Evolutionary conservation across 2,113 vertebrate genomes (phyloP), one percentile per base, ranked within the genome.

Genomic region (Aramus guarauna): DNA sequence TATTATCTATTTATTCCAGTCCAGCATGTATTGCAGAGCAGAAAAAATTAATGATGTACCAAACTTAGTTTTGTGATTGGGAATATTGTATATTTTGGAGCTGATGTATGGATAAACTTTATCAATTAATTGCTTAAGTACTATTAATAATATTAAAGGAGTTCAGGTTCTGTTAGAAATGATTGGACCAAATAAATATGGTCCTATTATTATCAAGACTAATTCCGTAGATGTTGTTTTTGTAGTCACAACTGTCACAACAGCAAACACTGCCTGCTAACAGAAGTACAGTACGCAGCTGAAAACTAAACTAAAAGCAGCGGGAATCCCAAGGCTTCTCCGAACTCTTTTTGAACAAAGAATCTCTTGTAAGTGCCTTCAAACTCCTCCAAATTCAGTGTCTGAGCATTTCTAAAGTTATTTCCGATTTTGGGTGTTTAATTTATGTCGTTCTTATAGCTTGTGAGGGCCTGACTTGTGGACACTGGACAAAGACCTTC

Each of bases 401-500:
- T 27, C 23, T 84, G 37, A 60, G 10, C 15, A 87, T 84, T 84
- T 55, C 20, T 55, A 75, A 41, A 75, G 37, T 37, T 32, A 60
- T 55, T 75, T 67, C 41, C 59, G 23, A 17, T 78, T 36, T 11
- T 12, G 9, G 4, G 5, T 52, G 8, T 63, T 83, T 81, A 39
- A 67, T 41, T 88, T 19, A 18, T n/a, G 34, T 75, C 13, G 6
- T 67, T 74, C 56, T 50, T 68, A 23, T 0, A 55, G 14, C 16
- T 48, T 72, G 6, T 79, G 36, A 55, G 7, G 22, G 24, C 34
- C 43, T 59, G 55, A 85, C 30, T 43, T 37, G 18, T 24, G 26
- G 21, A 64, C 43, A 52, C 2, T 53, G 2, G 21, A 29, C 0
- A 0, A 4, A 14, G 5, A 16, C 4, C 5, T n/a, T 67, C 29